A percentile compares a stretch with the other conserved stretches of the same genome.
Evolutionary conservation across 2,113 vertebrate genomes (phyloP).

Genomic region (Castor canadensis): DNA sequence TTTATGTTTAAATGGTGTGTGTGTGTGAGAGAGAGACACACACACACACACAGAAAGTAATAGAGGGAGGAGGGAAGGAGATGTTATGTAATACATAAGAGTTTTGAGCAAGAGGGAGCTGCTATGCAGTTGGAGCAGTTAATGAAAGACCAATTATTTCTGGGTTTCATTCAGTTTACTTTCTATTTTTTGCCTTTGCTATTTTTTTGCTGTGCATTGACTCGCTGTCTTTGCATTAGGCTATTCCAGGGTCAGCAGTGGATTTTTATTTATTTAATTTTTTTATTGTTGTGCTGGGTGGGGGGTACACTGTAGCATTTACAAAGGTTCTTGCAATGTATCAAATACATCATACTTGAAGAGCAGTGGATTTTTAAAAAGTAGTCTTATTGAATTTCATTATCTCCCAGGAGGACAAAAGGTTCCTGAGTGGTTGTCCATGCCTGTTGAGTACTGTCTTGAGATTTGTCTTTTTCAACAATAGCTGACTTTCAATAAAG

Average conservation of each 20-base stretch:
- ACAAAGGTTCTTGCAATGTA: too few relatives aligned
- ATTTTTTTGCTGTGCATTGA: neutral
- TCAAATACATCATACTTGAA: too few relatives aligned
- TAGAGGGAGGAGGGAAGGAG: neutral
- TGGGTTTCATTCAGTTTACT: neutral
- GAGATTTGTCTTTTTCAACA: slow-evolving; percentile 44
- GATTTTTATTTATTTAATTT: neutral
- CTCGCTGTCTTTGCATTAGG: neutral
- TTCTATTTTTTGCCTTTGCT: neutral
- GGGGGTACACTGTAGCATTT: too few relatives aligned
- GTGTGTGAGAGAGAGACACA: too few relatives aligned
- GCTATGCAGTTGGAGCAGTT: neutral
- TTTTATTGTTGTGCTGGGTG: too few relatives aligned
- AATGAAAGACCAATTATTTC: neutral
- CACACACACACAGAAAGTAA: too few relatives aligned
- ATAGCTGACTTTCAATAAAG: slow-evolving; percentile 66
- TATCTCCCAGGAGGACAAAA: neutral
- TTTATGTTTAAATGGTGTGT: slow-evolving; percentile 24
- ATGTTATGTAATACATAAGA: neutral
- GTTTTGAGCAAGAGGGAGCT: slow-evolving; percentile 16
- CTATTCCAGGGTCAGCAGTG: neutral
- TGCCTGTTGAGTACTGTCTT: neutral
- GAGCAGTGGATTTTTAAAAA: neutral
- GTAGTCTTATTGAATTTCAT: neutral
- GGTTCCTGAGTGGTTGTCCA: slow-evolving; percentile 3